These are phyloP conservation scores for Geococcyx californianus DNA, from an alignment of 2,113 vertebrate genomes.

Conservation along the genomic window DNA sequence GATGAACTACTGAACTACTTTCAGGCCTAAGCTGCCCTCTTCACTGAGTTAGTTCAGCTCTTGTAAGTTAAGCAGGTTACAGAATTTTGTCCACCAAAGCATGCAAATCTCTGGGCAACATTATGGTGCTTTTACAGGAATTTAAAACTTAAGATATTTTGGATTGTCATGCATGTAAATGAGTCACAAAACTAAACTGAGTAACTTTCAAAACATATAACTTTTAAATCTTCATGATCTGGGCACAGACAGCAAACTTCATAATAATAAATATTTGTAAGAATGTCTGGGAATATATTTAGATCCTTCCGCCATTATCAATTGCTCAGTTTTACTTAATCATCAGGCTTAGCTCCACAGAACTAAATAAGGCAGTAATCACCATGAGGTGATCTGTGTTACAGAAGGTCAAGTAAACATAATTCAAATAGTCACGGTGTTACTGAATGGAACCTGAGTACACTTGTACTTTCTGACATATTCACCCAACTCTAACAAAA, in stretches of 20 bases:
- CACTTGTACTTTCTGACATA: neutral
- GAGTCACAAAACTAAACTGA: neutral
- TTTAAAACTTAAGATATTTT: neutral
- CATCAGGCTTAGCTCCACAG: neutral
- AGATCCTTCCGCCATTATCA: neutral
- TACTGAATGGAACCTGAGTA: neutral
- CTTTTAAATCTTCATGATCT: neutral
- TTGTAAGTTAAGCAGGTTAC: neutral
- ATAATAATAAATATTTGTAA: neutral
- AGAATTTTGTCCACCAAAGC: neutral
- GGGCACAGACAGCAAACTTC: neutral
- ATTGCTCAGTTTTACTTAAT: neutral
- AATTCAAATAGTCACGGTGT: neutral
- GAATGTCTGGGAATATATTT: neutral
- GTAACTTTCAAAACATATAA: neutral
- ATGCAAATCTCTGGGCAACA: neutral
- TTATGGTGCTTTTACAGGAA: neutral
- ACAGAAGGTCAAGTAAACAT: constrained; percentile 22
- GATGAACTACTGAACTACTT: neutral
- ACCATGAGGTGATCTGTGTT: neutral
- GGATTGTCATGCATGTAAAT: neutral
- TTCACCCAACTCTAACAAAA: neutral
- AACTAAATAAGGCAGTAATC: constrained; percentile 51
- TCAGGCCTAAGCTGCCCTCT: neutral
- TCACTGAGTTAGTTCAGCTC: neutral